Evolutionary conservation across 2,888 invertebrate species (phyloP).

Genomic region (Rhorus exstirpatorius): DNA sequence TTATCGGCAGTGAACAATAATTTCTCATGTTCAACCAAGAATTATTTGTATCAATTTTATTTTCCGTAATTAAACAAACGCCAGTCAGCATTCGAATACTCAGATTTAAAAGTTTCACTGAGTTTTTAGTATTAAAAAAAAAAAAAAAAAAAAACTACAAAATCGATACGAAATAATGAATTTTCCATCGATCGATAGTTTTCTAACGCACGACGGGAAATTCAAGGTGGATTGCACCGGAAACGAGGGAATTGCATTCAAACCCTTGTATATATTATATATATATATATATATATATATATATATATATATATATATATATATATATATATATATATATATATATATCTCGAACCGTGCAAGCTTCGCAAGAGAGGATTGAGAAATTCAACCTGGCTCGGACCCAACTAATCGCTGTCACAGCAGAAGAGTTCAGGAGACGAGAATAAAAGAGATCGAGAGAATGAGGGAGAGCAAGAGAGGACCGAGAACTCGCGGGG

Average conservation of each 20-base stretch:
- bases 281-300: too few species aligned
- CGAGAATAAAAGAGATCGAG: conserved; percentile 38
- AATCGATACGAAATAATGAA: background rate
- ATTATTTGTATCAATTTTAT: too few species aligned
- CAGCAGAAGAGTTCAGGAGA: conserved; percentile 60
- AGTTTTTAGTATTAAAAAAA: background rate
- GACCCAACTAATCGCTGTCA: conserved; percentile 55
- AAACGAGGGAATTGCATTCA: background rate
- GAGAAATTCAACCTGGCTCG: conserved; percentile 40
- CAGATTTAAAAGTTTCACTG: background rate
- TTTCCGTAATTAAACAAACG: too few species aligned
- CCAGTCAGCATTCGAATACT: too few species aligned
- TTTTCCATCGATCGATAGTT: background rate
- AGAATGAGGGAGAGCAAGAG: conserved; percentile 7
- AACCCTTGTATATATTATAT: background rate
- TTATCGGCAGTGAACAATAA: too few species aligned
- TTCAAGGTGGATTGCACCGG: background rate
- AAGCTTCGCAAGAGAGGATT: conserved; percentile 13
- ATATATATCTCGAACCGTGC: too few species aligned
- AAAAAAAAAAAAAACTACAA: too few species aligned
- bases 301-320: too few species aligned
- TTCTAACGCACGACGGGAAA: background rate
- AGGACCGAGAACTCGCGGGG: conserved; percentile 67
- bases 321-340: too few species aligned
- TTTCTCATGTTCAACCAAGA: too few species aligned